A percentile compares a stretch with the other conserved stretches of the same genome.
Evolutionary conservation across 2,888 invertebrate species (phyloP).

Genomic region (Pyrrhosoma nymphula): DNA sequence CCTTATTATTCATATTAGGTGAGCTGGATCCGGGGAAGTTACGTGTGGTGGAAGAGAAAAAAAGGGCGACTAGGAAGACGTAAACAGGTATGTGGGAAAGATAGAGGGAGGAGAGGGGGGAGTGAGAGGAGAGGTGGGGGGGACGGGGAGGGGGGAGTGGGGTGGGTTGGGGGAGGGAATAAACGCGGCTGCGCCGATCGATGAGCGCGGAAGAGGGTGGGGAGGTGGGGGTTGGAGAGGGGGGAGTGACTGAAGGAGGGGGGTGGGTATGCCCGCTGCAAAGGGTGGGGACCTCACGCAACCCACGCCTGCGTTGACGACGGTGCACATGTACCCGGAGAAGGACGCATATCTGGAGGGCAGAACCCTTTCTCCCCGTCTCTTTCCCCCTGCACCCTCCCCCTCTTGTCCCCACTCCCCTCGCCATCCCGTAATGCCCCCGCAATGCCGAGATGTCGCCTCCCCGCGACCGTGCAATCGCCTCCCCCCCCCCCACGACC

Average conservation of each 20-base stretch:
- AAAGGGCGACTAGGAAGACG: background rate
- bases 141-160: background rate
- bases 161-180: too few relatives aligned
- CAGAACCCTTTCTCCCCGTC: background rate
- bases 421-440: background rate
- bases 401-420: background rate
- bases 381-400: background rate
- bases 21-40: background rate
- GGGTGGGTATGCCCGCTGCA: too few relatives aligned
- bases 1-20: too few relatives aligned
- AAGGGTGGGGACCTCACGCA: conserved; percentile 33
- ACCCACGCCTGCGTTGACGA: conserved; percentile 14
- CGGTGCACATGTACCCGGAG: conserved; percentile 40
- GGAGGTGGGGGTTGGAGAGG: background rate
- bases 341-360: background rate
- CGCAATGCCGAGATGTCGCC: conserved; percentile 55
- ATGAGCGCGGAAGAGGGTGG: background rate
- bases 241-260: background rate
- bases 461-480: background rate
- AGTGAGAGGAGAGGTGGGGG: too few relatives aligned
- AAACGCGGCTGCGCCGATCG: background rate
- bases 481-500: background rate
- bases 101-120: background rate
- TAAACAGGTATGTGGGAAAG: background rate
- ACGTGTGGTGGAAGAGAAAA: too few relatives aligned